phyloP scores from a whole-genome alignment of 2,888 invertebrate genomes.

The Lamellibrachia columna region DNA sequence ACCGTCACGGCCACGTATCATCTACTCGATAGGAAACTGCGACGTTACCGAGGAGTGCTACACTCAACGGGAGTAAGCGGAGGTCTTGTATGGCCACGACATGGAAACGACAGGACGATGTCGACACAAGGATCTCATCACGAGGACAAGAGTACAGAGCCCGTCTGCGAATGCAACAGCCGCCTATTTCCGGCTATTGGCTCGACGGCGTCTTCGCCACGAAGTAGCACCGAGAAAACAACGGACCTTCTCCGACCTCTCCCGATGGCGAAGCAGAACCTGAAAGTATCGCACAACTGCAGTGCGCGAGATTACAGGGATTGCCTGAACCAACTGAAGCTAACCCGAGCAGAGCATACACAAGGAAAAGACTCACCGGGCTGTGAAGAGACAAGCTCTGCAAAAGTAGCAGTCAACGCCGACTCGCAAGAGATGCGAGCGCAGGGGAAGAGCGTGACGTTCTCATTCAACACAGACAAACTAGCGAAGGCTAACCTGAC shows the following conservation, averaged over 20 bases:
- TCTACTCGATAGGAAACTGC: background rate
- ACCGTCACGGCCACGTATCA: background rate
- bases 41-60: background rate
- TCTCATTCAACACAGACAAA: background rate
- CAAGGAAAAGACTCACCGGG: background rate
- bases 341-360: background rate
- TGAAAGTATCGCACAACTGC: background rate
- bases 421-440: background rate
- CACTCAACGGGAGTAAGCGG: background rate
- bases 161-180: background rate
- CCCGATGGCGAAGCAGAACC: background rate
- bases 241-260: background rate
- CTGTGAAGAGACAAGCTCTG: background rate
- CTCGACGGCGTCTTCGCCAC: background rate
- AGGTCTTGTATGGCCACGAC: background rate
- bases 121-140: background rate
- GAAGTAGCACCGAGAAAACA: background rate
- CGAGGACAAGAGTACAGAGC: background rate
- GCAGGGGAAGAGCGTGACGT: background rate
- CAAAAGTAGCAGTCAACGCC: background rate
- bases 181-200: background rate
- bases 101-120: background rate
- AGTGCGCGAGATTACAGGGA: constrained; percentile 9
- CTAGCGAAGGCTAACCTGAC: background rate
- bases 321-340: background rate